phyloP scores from a whole-genome alignment of 2,888 invertebrate genomes.

The Syrista parreyssii region DNA sequence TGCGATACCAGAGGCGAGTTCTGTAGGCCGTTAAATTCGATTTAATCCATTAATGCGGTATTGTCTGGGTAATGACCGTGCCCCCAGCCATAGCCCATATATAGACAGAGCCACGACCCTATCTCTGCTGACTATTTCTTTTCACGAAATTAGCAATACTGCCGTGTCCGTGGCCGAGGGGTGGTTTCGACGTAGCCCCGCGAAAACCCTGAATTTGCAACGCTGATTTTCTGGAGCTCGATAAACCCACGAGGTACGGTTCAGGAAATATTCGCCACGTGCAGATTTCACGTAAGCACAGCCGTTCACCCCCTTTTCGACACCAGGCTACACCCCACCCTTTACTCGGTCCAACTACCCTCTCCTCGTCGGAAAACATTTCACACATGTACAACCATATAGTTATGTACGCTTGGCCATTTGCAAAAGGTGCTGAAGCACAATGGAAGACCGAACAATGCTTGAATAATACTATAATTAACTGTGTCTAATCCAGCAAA shows the following conservation, averaged over 20 bases:
- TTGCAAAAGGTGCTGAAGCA: not conserved
- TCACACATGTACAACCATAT: not conserved
- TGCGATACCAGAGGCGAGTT: constrained; percentile 27
- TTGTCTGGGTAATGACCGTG: constrained; percentile 58
- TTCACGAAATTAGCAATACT: constrained; percentile 5
- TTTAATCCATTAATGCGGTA: constrained; percentile 61
- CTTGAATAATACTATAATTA: not conserved
- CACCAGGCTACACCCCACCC: not conserved
- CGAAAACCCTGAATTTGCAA: not conserved
- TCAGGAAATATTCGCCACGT: not conserved
- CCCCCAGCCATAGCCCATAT: constrained; percentile 1
- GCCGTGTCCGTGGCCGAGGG: not conserved
- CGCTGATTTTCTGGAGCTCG: not conserved
- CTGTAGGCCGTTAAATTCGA: constrained; percentile 58
- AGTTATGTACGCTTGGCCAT: not conserved
- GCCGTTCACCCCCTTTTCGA: not conserved
- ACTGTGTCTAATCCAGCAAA: not conserved
- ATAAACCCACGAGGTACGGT: not conserved
- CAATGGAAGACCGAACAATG: not conserved
- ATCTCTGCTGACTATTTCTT: constrained; percentile 8
- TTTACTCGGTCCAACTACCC: not conserved
- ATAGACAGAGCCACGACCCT: not conserved
- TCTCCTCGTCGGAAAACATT: not conserved
- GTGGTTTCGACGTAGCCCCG: not conserved
- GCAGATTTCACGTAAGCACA: not conserved